Evolutionary conservation across 2,113 vertebrate species (phyloP), one percentile per base, ranked within the genome.

Genomic region (Sitta europaea): DNA sequence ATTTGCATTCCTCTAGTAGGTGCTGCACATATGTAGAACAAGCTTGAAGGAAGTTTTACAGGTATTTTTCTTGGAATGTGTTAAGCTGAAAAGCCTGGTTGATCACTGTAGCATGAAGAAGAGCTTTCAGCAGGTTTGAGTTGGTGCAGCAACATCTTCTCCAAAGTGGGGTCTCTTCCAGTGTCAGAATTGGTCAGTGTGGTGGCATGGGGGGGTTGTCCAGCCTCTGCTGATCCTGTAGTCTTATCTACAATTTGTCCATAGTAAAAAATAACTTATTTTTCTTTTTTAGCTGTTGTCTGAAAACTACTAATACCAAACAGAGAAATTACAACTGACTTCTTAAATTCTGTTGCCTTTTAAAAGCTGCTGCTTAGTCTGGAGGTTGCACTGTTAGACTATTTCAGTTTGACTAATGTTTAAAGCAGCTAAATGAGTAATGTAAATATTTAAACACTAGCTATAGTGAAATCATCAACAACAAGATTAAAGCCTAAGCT

Each of bases 151-250:
- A 90, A 11, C 5, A 4, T 47, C 38, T 75, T 9, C 68, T 81
- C n/a, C 16, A 6, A 53, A 67, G 31, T 53, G 42, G 40, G 53
- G 14, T 31, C 73, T 66, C 71, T 67, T 66, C 48, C 47, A 53
- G 61, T 3, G 18, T 50, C 47, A 36, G 31, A 31, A 36, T 4
- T 35, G 29, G 29, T 62, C 5, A 5, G 8, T 43, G 33, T 12
- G 14, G 10, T 75, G 75, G n/a, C 20, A 25, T 1, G 6, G 25
- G 10, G 42, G 35, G 7, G 10, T 51, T 82, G 43, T 45, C 21
- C n/a, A 2, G 0, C 71, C 35, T 42, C 15, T 1, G 3, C 28
- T 4, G 0, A 29, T 71, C n/a, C 51, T 61, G 20, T 35, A n/a
- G 47, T 81, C 50, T 81, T 13, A 4, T 38, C 33, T 23, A 28